Evolutionary conservation across 2,888 invertebrate species (phyloP).

Genomic region (Sabatieria punctata): DNA sequence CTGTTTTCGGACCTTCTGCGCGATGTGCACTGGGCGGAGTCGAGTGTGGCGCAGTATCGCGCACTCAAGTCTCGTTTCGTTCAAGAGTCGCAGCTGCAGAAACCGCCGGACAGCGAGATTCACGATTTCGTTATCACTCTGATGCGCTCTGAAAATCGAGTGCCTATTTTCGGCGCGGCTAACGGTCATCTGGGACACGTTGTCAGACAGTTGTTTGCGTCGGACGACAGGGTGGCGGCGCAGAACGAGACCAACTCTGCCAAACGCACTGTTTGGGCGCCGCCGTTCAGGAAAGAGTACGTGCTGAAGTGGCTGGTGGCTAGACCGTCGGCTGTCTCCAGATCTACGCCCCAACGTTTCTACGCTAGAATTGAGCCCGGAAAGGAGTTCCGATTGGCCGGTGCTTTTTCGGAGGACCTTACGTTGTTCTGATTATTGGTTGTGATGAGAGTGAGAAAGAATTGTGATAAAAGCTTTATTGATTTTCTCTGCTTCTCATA

Average conservation of each 20-base stretch:
- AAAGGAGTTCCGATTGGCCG: conserved; percentile 12
- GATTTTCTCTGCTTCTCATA: too few relatives aligned
- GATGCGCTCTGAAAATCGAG: neutral
- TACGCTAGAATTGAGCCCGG: conserved; percentile 14
- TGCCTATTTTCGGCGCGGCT: neutral
- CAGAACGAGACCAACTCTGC: neutral
- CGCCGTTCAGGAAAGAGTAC: conserved; percentile 1
- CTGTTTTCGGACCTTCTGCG: conserved; percentile 2
- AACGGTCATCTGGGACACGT: neutral
- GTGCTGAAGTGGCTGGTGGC: conserved; percentile 14
- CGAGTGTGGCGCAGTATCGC: conserved; percentile 1
- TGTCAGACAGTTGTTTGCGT: neutral
- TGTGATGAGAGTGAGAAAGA: too few relatives aligned
- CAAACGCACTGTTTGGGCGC: neutral
- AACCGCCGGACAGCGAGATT: neutral
- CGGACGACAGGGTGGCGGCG: too few relatives aligned
- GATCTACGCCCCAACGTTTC: conserved; percentile 18
- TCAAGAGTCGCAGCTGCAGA: neutral
- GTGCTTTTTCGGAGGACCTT: conserved; percentile 10
- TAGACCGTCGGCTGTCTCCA: conserved; percentile 15
- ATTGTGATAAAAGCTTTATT: too few relatives aligned
- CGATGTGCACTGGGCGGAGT: conserved; percentile 1
- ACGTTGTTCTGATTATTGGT: neutral
- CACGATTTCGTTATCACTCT: neutral
- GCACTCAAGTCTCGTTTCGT: neutral